These are phyloP conservation scores for Diorhabda elongata DNA, from an alignment of 1,140 invertebrate genomes.

Conservation along the genomic window DNA sequence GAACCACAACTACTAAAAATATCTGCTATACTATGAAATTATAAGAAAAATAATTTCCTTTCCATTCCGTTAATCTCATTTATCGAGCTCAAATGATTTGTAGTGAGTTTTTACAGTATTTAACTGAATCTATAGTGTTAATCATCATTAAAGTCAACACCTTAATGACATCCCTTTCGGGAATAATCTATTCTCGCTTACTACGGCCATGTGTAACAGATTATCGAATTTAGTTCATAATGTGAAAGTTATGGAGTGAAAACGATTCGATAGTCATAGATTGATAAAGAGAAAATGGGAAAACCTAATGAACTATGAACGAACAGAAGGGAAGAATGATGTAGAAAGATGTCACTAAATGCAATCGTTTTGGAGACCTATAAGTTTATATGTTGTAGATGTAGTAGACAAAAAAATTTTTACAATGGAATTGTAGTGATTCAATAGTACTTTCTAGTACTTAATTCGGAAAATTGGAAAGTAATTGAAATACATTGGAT, in stretches of 20 bases:
- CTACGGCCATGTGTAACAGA: background rate
- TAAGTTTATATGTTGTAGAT: too few relatives aligned
- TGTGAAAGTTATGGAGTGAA: background rate
- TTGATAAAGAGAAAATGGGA: constrained; percentile 13
- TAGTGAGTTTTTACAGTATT: background rate
- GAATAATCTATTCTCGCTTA: background rate
- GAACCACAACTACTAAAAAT: too few relatives aligned
- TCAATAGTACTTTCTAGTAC: too few relatives aligned
- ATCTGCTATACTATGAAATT: too few relatives aligned
- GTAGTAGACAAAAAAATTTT: too few relatives aligned
- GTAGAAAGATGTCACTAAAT: constrained; percentile 32
- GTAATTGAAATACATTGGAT: too few relatives aligned
- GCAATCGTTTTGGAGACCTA: too few relatives aligned
- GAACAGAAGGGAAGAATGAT: constrained; percentile 40
- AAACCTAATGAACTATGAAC: constrained; percentile 43
- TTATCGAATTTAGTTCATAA: background rate
- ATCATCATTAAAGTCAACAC: background rate
- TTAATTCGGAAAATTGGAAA: too few relatives aligned
- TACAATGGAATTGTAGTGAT: too few relatives aligned
- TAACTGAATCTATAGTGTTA: background rate
- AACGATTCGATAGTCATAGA: background rate
- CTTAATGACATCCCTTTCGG: background rate
- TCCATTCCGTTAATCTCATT: too few relatives aligned
- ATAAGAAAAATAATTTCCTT: too few relatives aligned
- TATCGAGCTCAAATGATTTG: too few relatives aligned